These are phyloP conservation scores for Rhagium mordax DNA, from an alignment of 2,888 invertebrate genomes.

Conservation along the genomic window DNA sequence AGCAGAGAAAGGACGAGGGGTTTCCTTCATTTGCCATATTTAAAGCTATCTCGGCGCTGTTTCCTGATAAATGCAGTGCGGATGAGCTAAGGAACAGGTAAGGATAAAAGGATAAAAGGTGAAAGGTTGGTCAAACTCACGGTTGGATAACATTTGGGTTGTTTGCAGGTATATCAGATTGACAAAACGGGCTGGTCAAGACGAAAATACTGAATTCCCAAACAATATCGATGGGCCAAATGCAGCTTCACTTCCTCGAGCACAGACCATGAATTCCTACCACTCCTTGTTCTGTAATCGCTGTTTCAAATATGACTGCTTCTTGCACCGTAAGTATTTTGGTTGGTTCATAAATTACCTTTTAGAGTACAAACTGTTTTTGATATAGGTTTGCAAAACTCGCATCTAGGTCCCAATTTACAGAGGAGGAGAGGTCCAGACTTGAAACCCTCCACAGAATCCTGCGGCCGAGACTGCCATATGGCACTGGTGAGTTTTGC, in stretches of 20 bases:
- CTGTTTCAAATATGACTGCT: constrained; percentile 99
- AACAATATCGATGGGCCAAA: constrained; percentile 96
- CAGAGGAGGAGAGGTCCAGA: constrained; percentile 91
- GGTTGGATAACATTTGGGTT: too few relatives aligned
- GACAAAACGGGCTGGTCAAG: constrained; percentile 89
- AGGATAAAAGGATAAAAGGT: constrained; percentile 52
- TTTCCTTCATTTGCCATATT: constrained; percentile 86
- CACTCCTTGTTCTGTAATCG: constrained; percentile 97
- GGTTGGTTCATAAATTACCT: not conserved
- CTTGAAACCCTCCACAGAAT: constrained; percentile 86
- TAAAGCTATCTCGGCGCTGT: constrained; percentile 91
- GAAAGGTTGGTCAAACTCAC: too few relatives aligned
- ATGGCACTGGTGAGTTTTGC: constrained; percentile 83
- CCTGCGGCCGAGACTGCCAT: constrained; percentile 90
- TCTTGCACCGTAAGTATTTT: constrained; percentile 90
- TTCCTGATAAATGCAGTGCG: constrained; percentile 93
- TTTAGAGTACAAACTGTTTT: not conserved
- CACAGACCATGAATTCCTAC: constrained; percentile 98
- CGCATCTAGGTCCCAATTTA: constrained; percentile 92
- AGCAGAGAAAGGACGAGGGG: constrained; percentile 52
- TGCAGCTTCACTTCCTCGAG: constrained; percentile 92
- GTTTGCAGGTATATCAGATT: constrained; percentile 85
- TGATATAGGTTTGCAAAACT: constrained; percentile 84
- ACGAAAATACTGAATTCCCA: constrained; percentile 93
- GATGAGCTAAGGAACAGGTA: constrained; percentile 92